Percentiles rank a stretch among this genome's conserved stretches.
These are phyloP conservation scores for Zaprionus tsacasi DNA, from an alignment of 1,140 invertebrate genomes.

Conservation along the genomic window DNA sequence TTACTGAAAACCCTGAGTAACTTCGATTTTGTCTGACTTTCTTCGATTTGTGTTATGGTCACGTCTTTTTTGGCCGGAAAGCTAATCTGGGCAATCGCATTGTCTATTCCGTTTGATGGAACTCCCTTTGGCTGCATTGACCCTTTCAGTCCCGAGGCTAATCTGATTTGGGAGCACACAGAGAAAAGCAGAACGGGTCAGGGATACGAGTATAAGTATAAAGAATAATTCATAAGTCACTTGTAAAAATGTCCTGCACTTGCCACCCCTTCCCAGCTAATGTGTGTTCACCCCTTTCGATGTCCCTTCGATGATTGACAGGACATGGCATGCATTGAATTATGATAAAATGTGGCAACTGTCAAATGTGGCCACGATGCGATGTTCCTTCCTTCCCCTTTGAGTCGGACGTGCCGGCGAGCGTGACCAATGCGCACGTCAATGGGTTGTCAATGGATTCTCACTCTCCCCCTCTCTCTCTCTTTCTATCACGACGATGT, in stretches of 20 bases:
- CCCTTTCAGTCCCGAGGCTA: slow-evolving; percentile 63
- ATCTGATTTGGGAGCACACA: slow-evolving; percentile 69
- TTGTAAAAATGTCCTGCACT: slow-evolving; percentile 70
- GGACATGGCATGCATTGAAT: slow-evolving; percentile 81
- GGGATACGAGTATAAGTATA: slow-evolving; percentile 21
- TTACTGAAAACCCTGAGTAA: too few species aligned
- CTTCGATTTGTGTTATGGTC: slow-evolving; percentile 47
- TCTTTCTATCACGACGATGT: slow-evolving; percentile 8
- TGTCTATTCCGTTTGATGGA: slow-evolving; percentile 70
- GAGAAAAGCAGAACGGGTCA: slow-evolving; percentile 52
- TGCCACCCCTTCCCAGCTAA: slow-evolving; percentile 37
- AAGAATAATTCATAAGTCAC: slow-evolving; percentile 81
- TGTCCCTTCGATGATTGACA: slow-evolving; percentile 65
- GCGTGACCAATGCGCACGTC: slow-evolving; percentile 62
- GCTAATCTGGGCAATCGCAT: slow-evolving; percentile 60
- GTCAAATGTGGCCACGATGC: slow-evolving; percentile 64
- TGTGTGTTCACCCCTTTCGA: slow-evolving; percentile 69
- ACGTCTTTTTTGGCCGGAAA: slow-evolving; percentile 52
- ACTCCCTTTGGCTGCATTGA: slow-evolving; percentile 52
- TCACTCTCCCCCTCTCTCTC: too few species aligned
- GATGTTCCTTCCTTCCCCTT: slow-evolving; percentile 29
- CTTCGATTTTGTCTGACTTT: too few species aligned
- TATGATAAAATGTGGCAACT: slow-evolving; percentile 83
- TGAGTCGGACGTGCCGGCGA: slow-evolving; percentile 22
- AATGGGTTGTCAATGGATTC: slow-evolving; percentile 60